Base-by-base conservation (phyloP, 2,797 vertebrate genomes). In the Lagocephalus sceleratus region DNA sequence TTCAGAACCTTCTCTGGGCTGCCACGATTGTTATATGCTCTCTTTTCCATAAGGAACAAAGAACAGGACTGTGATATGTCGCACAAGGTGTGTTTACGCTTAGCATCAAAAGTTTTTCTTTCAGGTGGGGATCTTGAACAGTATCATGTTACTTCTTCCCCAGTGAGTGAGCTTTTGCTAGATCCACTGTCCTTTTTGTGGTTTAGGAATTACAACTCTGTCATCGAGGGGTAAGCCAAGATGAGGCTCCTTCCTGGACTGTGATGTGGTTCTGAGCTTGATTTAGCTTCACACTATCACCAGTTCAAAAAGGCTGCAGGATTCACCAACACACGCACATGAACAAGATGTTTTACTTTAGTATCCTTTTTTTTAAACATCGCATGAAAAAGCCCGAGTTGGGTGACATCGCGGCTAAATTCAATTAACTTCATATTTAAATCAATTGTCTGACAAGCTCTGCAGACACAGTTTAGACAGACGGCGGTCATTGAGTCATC, bases 231-330 rank as follows among this genome's bases (percentile, higher is more conserved):
- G 59, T 12, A 3, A 35, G 54, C 64, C 55, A 52, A 60, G 48
- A 54, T 48, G 14, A 61, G 57, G 53, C 60, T 66, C 20, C 73
- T 72, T 84, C 71, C 75, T 71, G 60, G 20, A 22, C 60, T 72
- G 22, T 73, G 64, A 76, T 76, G 77, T 68, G 69, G 49, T 22
- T 57, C 69, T 64, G 38, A 23, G 25, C 39, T 53, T 43, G 6
- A 54, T 57, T 47, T 63, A n/a, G 44, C 52, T 60, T 60, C 56
- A 43, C 11, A 2, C 60, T 48, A 46, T 56, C 49, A 50, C 35
- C 47, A 44, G 44, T 23, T 55, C 39, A 48, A 43, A 25, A 17
- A 32, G 35, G 19, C 44, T 39, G 20, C 6, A 44, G 11, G 40
- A 12, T 38, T 64, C 32, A 4, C 35, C 49, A 19, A 48, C 32